phyloP scores from a whole-genome alignment of 1,140 invertebrate genomes.

The Ostrea edulis region DNA sequence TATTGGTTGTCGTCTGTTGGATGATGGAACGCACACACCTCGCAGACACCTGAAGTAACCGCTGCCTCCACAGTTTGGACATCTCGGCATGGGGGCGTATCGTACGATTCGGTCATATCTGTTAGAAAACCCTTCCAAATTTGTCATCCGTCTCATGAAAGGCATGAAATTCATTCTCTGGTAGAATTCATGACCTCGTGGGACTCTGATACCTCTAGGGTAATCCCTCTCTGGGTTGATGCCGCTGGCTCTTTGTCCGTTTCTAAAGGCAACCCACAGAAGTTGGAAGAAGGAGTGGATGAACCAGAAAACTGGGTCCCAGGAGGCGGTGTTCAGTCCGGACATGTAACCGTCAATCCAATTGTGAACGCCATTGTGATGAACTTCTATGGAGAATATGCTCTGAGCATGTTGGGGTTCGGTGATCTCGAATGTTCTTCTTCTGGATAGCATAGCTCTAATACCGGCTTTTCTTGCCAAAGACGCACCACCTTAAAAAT shows the following conservation, averaged over 20 bases:
- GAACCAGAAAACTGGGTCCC: slow-evolving; percentile 43
- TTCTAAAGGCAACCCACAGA: slow-evolving; percentile 45
- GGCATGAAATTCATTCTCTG: slow-evolving; percentile 36
- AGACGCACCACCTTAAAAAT: neutral
- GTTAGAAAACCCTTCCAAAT: slow-evolving; percentile 47
- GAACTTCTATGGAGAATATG: slow-evolving; percentile 30
- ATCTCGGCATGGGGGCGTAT: slow-evolving; percentile 51
- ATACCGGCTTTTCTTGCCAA: slow-evolving; percentile 32
- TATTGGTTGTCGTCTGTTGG: neutral
- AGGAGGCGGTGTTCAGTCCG: slow-evolving; percentile 1
- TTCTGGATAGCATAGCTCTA: slow-evolving; percentile 16
- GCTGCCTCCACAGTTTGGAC: slow-evolving; percentile 46
- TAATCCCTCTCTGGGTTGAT: slow-evolving; percentile 49
- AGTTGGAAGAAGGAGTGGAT: slow-evolving; percentile 32
- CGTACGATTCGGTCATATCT: slow-evolving; percentile 41
- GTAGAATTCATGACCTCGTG: slow-evolving; percentile 30
- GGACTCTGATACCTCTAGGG: slow-evolving; percentile 3
- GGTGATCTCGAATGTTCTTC: slow-evolving; percentile 27
- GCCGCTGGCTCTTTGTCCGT: slow-evolving; percentile 17
- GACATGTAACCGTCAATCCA: slow-evolving; percentile 47
- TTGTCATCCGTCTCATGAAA: slow-evolving; percentile 16
- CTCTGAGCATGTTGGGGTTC: slow-evolving; percentile 31
- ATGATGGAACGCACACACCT: slow-evolving; percentile 27
- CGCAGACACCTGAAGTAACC: neutral
- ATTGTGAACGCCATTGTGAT: slow-evolving; percentile 49